A percentile compares a stretch with the other conserved stretches of the same genome.
Conservation (phyloP, 2,113 vertebrate genomes). For the Ptychochromis oligacanthus region DNA sequence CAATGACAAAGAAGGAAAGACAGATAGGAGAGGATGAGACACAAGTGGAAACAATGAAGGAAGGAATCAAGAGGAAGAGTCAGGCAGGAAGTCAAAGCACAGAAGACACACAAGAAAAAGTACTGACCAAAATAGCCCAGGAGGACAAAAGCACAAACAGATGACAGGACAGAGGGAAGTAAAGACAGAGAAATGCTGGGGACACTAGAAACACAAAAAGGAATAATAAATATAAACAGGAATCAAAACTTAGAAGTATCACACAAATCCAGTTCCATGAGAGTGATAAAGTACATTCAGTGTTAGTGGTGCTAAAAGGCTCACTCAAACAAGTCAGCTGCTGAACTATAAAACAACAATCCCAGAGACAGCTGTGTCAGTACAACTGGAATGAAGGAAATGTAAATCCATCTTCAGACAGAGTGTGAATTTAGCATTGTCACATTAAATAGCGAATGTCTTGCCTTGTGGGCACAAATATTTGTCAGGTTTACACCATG, state of each 20-base stretch:
- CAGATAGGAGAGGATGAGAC: background rate
- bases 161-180: background rate
- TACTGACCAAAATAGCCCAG: background rate
- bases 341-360: too few species aligned
- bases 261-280: background rate
- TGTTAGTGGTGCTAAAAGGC: background rate
- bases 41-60: background rate
- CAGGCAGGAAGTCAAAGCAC: background rate
- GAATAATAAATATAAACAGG: too few species aligned
- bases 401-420: background rate
- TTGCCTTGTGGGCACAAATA: too few species aligned
- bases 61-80: background rate
- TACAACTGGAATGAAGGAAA: too few species aligned
- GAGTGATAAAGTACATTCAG: too few species aligned
- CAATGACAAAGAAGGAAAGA: background rate
- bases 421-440: background rate
- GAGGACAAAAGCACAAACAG: background rate
- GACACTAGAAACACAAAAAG: background rate
- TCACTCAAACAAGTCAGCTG: too few species aligned
- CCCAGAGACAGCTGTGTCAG: too few species aligned
- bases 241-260: background rate
- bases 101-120: background rate
- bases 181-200: background rate
- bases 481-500: accelerated
- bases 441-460: background rate